Evolutionary conservation across 2,888 invertebrate genomes (phyloP).

Genomic region (Yponomeuta malinellus): DNA sequence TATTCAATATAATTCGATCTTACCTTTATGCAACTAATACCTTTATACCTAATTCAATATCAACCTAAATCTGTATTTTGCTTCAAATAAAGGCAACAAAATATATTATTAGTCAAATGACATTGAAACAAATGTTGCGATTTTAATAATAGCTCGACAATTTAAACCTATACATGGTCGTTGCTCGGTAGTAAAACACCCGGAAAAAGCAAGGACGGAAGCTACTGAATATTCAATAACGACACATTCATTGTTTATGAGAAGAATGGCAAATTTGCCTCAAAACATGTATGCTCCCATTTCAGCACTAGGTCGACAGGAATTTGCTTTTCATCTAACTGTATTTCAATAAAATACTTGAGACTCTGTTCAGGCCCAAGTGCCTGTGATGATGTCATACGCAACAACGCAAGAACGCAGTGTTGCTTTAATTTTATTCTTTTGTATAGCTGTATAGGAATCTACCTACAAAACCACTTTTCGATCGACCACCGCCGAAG

Average conservation of each 20-base stretch:
- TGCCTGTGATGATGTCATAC: too few species aligned
- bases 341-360: too few species aligned
- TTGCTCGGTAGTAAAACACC: neutral
- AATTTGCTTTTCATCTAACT: too few species aligned
- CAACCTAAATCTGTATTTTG: neutral
- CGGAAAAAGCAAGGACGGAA: neutral
- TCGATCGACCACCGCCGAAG: too few species aligned
- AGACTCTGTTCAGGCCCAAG: too few species aligned
- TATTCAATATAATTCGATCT: neutral
- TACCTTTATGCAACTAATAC: neutral
- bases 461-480: too few species aligned
- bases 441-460: too few species aligned
- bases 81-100: neutral
- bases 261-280: neutral
- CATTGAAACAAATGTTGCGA: neutral
- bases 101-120: conserved; percentile 13
- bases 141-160: neutral
- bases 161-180: neutral
- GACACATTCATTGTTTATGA: neutral
- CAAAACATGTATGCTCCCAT: neutral
- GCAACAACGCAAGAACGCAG: too few species aligned
- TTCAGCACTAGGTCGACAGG: neutral
- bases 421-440: too few species aligned
- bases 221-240: neutral
- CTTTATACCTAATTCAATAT: neutral